A percentile compares a stretch with the other conserved stretches of the same genome.
phyloP scores from a whole-genome alignment of 2,113 vertebrate genomes.

The Cyphomyrus discorhynchus region DNA sequence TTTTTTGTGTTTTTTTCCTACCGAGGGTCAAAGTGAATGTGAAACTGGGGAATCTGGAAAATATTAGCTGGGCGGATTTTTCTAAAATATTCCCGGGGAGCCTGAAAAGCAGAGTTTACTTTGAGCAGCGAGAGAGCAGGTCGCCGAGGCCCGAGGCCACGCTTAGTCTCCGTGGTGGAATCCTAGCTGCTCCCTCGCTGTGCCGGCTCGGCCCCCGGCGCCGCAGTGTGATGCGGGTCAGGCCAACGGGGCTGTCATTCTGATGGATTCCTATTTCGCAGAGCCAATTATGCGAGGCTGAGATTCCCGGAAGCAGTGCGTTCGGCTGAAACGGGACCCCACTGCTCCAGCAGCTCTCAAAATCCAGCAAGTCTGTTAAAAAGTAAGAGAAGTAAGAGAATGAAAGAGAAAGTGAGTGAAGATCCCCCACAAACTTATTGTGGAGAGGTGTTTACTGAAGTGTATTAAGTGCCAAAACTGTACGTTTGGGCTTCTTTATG shows the following conservation, averaged over 20 bases:
- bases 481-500: background rate
- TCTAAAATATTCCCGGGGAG: background rate
- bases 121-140: background rate
- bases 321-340: background rate
- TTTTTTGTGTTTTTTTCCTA: background rate
- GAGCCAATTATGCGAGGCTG: constrained; percentile 4
- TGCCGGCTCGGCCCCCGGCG: background rate
- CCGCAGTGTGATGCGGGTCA: background rate
- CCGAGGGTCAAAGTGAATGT: background rate
- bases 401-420: background rate
- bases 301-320: background rate
- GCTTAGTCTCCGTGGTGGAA: background rate
- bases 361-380: background rate
- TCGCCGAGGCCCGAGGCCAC: background rate
- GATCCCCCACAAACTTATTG: background rate
- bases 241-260: background rate
- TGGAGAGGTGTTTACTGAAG: background rate
- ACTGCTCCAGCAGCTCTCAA: background rate
- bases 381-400: background rate
- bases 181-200: background rate
- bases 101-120: background rate
- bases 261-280: constrained; percentile 5
- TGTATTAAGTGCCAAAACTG: background rate
- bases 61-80: background rate
- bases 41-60: background rate